phyloP scores from a whole-genome alignment of 2,113 vertebrate genomes.

The Antechinus stuartii region DNA sequence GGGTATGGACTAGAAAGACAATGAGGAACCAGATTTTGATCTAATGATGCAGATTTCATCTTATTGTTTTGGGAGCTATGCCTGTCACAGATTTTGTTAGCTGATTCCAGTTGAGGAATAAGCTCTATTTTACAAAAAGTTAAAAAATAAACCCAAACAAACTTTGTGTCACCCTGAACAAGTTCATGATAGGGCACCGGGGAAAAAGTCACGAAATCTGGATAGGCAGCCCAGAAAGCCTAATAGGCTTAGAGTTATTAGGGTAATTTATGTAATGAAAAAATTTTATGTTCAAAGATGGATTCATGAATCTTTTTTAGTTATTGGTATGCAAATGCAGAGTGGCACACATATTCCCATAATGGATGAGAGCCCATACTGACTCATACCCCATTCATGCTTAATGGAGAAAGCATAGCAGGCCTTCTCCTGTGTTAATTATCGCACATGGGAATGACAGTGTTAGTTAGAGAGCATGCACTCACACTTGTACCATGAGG shows the following conservation, averaged over 20 bases:
- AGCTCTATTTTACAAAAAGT: not conserved
- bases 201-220: not conserved
- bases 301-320: slow-evolving; percentile 66
- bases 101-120: not conserved
- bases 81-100: not conserved
- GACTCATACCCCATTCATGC: slow-evolving; percentile 44
- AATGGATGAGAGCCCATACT: slow-evolving; percentile 59
- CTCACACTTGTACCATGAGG: not conserved
- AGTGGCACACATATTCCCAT: slow-evolving; percentile 8
- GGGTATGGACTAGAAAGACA: not conserved
- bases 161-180: too few species aligned
- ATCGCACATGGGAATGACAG: not conserved
- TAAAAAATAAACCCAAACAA: not conserved
- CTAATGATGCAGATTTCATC: not conserved
- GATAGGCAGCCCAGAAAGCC: slow-evolving; percentile 42
- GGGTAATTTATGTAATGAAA: slow-evolving; percentile 61
- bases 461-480: not conserved
- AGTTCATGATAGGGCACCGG: not conserved
- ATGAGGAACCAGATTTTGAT: not conserved
- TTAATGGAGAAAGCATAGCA: slow-evolving; percentile 57
- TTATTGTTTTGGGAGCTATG: slow-evolving; percentile 15
- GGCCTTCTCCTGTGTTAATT: not conserved
- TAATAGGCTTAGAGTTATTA: slow-evolving; percentile 42
- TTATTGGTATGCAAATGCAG: slow-evolving; percentile 70
- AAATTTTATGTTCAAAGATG: slow-evolving; percentile 65